These are phyloP conservation scores for Neodon shergylaensis DNA, from an alignment of 2,113 vertebrate species.

Conservation along the genomic window DNA sequence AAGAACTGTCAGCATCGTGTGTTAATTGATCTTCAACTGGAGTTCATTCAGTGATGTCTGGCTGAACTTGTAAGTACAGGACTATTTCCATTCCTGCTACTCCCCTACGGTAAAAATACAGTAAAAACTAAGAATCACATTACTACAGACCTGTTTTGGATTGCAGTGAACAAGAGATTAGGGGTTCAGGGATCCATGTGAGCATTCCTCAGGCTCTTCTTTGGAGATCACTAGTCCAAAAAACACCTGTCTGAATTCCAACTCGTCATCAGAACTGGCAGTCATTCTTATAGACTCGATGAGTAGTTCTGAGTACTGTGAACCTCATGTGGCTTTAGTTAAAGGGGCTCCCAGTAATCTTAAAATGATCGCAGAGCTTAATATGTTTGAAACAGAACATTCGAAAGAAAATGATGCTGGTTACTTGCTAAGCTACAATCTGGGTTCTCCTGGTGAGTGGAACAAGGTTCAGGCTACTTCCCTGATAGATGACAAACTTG, in stretches of 20 bases:
- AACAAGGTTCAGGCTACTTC: background rate
- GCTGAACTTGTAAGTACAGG: background rate
- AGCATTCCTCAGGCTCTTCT: background rate
- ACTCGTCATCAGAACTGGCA: background rate
- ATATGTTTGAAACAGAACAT: background rate
- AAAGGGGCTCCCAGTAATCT: constrained; percentile 12
- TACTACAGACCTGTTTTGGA: constrained; percentile 38
- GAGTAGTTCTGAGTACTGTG: constrained; percentile 15
- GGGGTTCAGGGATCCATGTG: background rate
- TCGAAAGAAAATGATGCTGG: background rate
- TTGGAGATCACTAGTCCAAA: background rate
- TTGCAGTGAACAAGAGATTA: constrained; percentile 32
- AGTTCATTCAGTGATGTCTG: constrained; percentile 11
- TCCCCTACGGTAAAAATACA: constrained; percentile 47
- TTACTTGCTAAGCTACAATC: background rate
- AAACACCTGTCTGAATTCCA: constrained; percentile 28
- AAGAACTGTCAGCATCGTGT: background rate
- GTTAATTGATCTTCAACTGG: constrained; percentile 11
- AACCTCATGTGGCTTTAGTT: background rate
- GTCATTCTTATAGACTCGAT: background rate
- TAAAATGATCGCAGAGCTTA: constrained; percentile 1
- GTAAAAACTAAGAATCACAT: constrained; percentile 58
- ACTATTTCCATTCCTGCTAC: constrained; percentile 59
- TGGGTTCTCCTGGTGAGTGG: background rate
- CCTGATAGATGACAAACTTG: background rate